Percentiles rank a stretch among this genome's conserved stretches.
phyloP scores from a whole-genome alignment of 2,888 invertebrate genomes.

The Marasmarcha lunaedactyla region DNA sequence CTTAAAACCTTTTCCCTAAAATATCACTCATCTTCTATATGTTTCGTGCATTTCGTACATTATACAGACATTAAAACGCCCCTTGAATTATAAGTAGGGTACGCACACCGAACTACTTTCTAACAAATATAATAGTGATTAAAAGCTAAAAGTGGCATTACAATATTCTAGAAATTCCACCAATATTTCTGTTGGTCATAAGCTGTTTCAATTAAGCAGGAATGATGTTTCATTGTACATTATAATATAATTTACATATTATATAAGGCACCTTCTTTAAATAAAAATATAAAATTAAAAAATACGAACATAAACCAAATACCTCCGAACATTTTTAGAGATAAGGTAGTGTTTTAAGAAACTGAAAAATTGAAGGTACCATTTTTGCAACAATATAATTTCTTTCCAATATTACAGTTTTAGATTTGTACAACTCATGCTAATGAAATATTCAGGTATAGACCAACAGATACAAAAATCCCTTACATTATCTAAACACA shows the following conservation, averaged over 20 bases:
- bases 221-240: too few relatives aligned
- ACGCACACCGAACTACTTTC: slow-evolving; percentile 67
- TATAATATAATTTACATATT: too few relatives aligned
- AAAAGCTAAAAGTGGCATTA: slow-evolving; percentile 51
- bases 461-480: background rate
- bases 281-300: too few relatives aligned
- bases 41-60: slow-evolving; percentile 91
- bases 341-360: too few relatives aligned
- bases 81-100: slow-evolving; percentile 65
- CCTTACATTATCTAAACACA: slow-evolving; percentile 29
- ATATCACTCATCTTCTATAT: slow-evolving; percentile 81
- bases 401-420: too few relatives aligned
- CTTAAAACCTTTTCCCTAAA: slow-evolving; percentile 40
- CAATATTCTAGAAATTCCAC: slow-evolving; percentile 32
- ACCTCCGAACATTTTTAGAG: too few relatives aligned
- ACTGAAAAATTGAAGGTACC: too few relatives aligned
- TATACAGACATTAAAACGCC: slow-evolving; percentile 78
- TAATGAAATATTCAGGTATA: background rate
- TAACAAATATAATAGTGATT: slow-evolving; percentile 62
- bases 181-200: slow-evolving; percentile 33
- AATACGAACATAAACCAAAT: too few relatives aligned
- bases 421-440: background rate
- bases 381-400: too few relatives aligned
- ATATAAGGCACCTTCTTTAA: too few relatives aligned
- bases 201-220: slow-evolving; percentile 8